These are phyloP conservation scores for Seriola rivoliana DNA, from an alignment of 2,113 vertebrate species.

Conservation along the genomic window DNA sequence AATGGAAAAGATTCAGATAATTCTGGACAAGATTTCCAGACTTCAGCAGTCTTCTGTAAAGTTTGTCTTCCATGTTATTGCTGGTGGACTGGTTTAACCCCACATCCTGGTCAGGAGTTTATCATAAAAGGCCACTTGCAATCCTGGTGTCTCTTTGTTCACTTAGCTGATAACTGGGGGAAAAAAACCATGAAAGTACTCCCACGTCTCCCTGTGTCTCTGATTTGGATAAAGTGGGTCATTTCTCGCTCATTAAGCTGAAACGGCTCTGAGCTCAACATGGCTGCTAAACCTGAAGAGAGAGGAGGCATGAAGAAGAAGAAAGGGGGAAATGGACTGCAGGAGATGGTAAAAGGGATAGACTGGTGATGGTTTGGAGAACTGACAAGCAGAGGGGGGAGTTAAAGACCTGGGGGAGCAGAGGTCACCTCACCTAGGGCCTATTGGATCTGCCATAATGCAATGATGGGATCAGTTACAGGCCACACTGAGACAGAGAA, in stretches of 20 bases:
- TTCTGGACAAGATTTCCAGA: conserved; percentile 12
- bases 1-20: background rate
- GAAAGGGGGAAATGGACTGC: conserved; percentile 49
- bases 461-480: conserved; percentile 80
- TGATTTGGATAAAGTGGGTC: conserved; percentile 65
- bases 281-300: conserved; percentile 51
- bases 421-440: conserved; percentile 77
- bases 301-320: conserved; percentile 45
- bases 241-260: conserved; percentile 52
- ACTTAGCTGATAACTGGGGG: background rate
- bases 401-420: conserved; percentile 49
- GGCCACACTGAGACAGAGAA: conserved; percentile 60
- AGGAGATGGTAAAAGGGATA: conserved; percentile 58
- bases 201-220: conserved; percentile 1
- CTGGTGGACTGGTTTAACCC: conserved; percentile 49
- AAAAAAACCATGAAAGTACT: conserved; percentile 42
- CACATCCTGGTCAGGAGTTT: conserved; percentile 55
- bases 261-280: conserved; percentile 49
- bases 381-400: conserved; percentile 69
- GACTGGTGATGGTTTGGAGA: conserved; percentile 70
- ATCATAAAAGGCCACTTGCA: conserved; percentile 21
- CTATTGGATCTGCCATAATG: conserved; percentile 59
- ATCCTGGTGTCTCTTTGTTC: conserved; percentile 29
- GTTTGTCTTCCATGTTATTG: conserved; percentile 19
- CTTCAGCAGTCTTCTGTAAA: background rate